Conservation (phyloP, 2,113 vertebrate genomes). For the Mesocricetus auratus region DNA sequence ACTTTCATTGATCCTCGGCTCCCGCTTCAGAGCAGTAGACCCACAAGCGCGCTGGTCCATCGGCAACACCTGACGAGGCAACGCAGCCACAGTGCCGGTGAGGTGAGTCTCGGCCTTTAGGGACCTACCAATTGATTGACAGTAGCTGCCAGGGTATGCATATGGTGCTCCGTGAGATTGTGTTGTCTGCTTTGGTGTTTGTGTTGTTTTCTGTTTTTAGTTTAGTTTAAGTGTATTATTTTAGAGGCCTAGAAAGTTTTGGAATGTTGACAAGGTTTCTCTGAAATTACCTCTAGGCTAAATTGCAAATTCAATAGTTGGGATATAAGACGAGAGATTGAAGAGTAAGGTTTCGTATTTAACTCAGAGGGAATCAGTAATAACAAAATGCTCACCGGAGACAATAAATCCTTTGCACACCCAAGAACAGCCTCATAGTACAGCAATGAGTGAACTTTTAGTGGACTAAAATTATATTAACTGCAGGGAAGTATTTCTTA, state of each 20-base stretch:
- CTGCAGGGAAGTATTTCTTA: background rate
- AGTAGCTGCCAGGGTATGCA: rapidly evolving
- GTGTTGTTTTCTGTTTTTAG: background rate
- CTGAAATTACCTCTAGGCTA: background rate
- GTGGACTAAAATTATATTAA: background rate
- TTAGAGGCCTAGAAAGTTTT: background rate
- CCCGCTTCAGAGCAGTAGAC: conserved; percentile 96
- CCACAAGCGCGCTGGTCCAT: conserved; percentile 94
- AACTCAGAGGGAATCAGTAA: background rate
- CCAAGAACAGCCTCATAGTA: background rate
- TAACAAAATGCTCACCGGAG: background rate
- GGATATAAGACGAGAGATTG: background rate
- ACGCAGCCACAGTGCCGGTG: conserved; percentile 98
- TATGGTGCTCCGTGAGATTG: rapidly evolving
- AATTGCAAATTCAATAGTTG: background rate
- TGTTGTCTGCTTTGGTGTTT: background rate
- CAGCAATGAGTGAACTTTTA: background rate
- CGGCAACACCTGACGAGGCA: conserved; percentile 97
- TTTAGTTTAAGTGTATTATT: background rate
- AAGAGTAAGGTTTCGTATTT: background rate
- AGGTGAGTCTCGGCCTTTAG: conserved; percentile 87
- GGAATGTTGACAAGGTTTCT: background rate
- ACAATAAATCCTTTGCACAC: background rate
- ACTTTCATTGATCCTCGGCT: conserved; percentile 98
- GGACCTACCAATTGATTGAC: background rate